Conservation (phyloP, 1,140 invertebrate genomes). For the Epicauta chinensis region DNA sequence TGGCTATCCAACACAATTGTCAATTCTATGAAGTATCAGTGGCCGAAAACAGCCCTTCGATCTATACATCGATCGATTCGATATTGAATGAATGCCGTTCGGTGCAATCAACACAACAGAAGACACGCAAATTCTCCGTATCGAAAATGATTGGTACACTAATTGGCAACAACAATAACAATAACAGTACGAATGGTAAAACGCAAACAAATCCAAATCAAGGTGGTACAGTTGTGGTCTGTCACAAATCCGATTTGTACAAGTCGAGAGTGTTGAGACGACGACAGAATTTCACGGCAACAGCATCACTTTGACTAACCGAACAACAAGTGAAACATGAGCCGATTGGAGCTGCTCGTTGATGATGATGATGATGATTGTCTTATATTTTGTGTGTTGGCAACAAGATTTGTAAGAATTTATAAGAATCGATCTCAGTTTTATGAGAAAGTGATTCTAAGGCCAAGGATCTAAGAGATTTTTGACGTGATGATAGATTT, state of each 20-base stretch:
- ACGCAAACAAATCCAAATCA: constrained; percentile 37
- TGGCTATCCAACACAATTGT: constrained; percentile 58
- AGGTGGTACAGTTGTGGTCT: constrained; percentile 51
- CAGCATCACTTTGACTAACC: constrained; percentile 51
- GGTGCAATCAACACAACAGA: constrained; percentile 44
- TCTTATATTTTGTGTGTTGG: constrained; percentile 5
- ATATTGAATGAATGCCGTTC: constrained; percentile 58
- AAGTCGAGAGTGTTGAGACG: constrained; percentile 49
- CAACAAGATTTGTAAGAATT: too few relatives aligned
- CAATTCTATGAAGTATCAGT: constrained; percentile 71
- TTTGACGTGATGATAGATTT: constrained; percentile 1
- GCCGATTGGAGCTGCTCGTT: constrained; percentile 25
- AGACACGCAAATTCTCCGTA: constrained; percentile 66
- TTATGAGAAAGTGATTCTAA: constrained; percentile 24
- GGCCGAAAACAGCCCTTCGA: constrained; percentile 64
- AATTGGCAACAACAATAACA: constrained; percentile 46
- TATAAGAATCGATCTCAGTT: constrained; percentile 20
- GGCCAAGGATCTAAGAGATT: constrained; percentile 3
- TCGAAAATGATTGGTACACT: constrained; percentile 73
- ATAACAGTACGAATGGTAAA: constrained; percentile 38
- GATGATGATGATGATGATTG: neutral
- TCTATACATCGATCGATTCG: constrained; percentile 62
- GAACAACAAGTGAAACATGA: constrained; percentile 27
- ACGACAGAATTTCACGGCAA: constrained; percentile 50
- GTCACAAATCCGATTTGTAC: constrained; percentile 52